A percentile compares a stretch with the other conserved stretches of the same genome.
Conservation (phyloP, 2,113 vertebrate genomes). For the Gavialis gangeticus region DNA sequence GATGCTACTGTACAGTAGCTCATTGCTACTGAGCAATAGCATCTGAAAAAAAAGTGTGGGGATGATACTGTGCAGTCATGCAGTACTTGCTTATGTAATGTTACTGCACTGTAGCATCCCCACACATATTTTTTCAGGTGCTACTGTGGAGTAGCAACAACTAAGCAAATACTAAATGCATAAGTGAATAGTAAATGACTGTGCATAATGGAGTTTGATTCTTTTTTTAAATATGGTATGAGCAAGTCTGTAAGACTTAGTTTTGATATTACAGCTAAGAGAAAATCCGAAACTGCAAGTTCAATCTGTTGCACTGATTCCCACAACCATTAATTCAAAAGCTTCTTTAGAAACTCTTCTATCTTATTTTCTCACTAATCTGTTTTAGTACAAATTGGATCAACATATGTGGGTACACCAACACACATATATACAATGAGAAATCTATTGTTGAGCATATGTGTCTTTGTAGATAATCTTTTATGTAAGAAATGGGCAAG, state of each 20-base stretch:
- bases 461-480: constrained; percentile 66
- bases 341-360: constrained; percentile 15
- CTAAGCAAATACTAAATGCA: too few relatives aligned
- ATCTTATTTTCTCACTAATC: constrained; percentile 41
- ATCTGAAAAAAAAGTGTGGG: too few relatives aligned
- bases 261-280: not conserved
- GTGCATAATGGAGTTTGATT: not conserved
- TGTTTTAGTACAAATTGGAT: constrained; percentile 36
- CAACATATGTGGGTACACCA: constrained; percentile 30
- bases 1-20: too few relatives aligned
- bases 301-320: constrained; percentile 47
- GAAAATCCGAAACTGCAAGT: constrained; percentile 55
- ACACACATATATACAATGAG: not conserved
- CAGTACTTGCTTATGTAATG: too few relatives aligned
- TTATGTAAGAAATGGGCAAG: constrained; percentile 62
- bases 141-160: too few relatives aligned
- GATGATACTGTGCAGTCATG: too few relatives aligned
- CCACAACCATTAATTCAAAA: constrained; percentile 28
- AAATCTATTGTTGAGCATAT: constrained; percentile 51
- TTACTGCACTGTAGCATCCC: not conserved
- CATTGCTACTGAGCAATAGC: too few relatives aligned
- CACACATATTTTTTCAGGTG: not conserved
- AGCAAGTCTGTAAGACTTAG: not conserved
- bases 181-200: too few relatives aligned
- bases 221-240: constrained; percentile 22